These are phyloP conservation scores for Drosophila testacea DNA, from an alignment of 2,888 invertebrate genomes.

Conservation along the genomic window DNA sequence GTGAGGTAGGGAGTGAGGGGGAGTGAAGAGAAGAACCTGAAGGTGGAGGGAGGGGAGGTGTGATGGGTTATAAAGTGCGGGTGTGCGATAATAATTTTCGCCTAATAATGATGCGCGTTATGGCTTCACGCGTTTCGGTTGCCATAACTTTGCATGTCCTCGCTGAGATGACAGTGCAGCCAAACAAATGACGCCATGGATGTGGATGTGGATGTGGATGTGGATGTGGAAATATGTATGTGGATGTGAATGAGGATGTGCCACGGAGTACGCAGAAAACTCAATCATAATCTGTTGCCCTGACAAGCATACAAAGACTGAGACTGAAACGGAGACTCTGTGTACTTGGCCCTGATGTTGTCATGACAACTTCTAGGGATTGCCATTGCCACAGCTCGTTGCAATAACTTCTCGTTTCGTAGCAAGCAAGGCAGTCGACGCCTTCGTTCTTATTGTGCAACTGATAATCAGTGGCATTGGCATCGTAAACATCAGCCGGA, in stretches of 20 bases:
- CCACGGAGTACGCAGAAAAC: constrained; percentile 53
- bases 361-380: constrained; percentile 65
- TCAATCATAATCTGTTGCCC: constrained; percentile 81
- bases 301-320: constrained; percentile 41
- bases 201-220: background rate
- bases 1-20: constrained; percentile 4
- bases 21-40: background rate
- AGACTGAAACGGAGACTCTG: constrained; percentile 3
- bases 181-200: constrained; percentile 67
- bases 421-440: constrained; percentile 12
- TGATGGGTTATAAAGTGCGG: constrained; percentile 50
- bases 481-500: constrained; percentile 75
- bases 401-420: constrained; percentile 78
- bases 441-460: constrained; percentile 61
- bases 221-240: background rate
- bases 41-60: constrained; percentile 4
- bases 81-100: constrained; percentile 80
- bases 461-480: constrained; percentile 76
- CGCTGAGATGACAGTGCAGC: constrained; percentile 62
- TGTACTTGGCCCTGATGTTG: constrained; percentile 25
- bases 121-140: constrained; percentile 67
- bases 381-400: constrained; percentile 50
- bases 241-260: background rate
- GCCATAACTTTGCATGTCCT: constrained; percentile 76
- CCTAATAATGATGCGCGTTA: constrained; percentile 82